Evolutionary conservation across 2,888 invertebrate species (phyloP).

Genomic region (Psylliodes chrysocephalus): DNA sequence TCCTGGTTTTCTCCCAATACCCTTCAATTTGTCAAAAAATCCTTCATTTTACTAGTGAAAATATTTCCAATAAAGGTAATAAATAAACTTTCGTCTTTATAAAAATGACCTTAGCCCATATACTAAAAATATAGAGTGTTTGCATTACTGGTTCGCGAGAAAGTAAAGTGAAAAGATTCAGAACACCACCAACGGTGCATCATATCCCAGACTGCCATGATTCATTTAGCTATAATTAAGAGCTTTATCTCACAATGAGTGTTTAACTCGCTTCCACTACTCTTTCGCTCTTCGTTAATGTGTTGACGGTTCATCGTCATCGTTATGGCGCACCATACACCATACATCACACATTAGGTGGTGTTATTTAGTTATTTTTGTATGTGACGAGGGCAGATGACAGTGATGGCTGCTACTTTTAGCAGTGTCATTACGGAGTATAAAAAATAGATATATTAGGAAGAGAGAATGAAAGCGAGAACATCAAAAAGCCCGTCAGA

Average conservation of each 20-base stretch:
- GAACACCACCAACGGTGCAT: conserved; percentile 22
- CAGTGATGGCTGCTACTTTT: neutral
- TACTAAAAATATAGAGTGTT: neutral
- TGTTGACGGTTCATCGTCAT: conserved; percentile 8
- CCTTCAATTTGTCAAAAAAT: too few species aligned
- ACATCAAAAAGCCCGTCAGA: too few species aligned
- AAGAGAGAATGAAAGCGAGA: too few species aligned
- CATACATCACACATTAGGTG: neutral
- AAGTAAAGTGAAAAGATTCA: conserved; percentile 10
- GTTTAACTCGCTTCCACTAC: conserved; percentile 6
- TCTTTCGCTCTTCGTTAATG: conserved; percentile 7
- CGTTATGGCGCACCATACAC: conserved; percentile 4
- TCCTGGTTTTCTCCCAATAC: too few species aligned
- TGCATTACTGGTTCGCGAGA: conserved; percentile 1
- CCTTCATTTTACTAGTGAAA: too few species aligned
- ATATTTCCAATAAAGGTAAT: too few species aligned
- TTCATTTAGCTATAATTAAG: conserved; percentile 47
- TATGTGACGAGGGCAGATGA: conserved; percentile 1
- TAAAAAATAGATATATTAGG: too few species aligned
- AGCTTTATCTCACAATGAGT: conserved; percentile 32
- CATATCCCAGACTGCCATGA: conserved; percentile 34
- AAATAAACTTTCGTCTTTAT: too few species aligned
- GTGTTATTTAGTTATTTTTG: conserved; percentile 11
- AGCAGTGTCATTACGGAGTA: neutral
- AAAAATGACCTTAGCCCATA: neutral